These are phyloP conservation scores for Chymomyza caudatula DNA, from an alignment of 2,888 invertebrate species.

Conservation along the genomic window DNA sequence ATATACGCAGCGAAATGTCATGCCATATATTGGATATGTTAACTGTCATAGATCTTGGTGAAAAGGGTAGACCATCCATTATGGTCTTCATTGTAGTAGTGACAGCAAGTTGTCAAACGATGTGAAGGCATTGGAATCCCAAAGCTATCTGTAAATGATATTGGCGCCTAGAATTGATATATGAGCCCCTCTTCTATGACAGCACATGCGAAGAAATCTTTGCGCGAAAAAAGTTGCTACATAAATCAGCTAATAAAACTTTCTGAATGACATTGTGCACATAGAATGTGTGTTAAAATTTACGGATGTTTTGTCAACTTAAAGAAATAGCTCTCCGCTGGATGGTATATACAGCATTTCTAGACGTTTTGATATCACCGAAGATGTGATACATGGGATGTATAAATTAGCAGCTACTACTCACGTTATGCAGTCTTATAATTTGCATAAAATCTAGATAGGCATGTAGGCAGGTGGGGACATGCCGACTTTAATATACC, in stretches of 20 bases:
- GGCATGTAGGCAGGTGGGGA: too few species aligned
- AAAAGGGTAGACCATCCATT: background rate
- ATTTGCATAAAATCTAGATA: constrained; percentile 14
- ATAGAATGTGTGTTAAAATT: constrained; percentile 3
- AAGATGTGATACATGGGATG: constrained; percentile 13
- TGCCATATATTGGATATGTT: background rate
- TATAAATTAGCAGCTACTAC: constrained; percentile 19
- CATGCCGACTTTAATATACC: too few species aligned
- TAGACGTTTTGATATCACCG: constrained; percentile 2
- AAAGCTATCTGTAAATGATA: background rate
- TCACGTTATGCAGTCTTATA: constrained; percentile 64
- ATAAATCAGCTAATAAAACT: background rate
- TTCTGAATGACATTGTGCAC: background rate
- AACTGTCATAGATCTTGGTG: background rate
- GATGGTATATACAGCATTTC: background rate
- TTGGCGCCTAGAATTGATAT: background rate
- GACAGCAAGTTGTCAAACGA: too few species aligned
- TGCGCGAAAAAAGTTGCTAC: background rate
- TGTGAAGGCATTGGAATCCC: background rate
- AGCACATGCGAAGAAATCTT: background rate
- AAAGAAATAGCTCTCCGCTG: background rate
- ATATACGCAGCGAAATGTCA: background rate
- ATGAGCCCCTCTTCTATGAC: background rate
- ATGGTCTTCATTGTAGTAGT: background rate
- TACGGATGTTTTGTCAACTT: background rate